Conservation (phyloP, 2,113 vertebrate genomes). For the Gadus chalcogrammus region DNA sequence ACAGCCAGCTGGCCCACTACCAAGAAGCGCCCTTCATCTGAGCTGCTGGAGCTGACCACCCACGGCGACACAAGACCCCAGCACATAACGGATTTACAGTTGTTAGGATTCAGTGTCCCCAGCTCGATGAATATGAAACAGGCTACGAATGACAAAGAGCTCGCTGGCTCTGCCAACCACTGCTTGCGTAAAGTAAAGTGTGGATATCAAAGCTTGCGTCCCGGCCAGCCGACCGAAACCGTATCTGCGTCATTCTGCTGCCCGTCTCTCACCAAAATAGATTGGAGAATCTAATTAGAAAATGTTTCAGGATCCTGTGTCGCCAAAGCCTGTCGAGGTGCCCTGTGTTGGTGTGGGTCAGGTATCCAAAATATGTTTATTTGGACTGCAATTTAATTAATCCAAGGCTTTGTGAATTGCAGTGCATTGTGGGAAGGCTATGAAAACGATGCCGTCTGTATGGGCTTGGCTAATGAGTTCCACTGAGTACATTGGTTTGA, state of each 20-base stretch:
- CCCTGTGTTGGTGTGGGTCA: slow-evolving; percentile 17
- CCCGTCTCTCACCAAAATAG: slow-evolving; percentile 14
- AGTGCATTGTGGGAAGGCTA: neutral
- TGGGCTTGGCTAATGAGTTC: neutral
- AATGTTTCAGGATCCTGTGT: slow-evolving; percentile 32
- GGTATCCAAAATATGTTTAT: slow-evolving; percentile 9
- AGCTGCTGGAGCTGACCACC: neutral
- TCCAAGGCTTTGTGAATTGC: neutral
- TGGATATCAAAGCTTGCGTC: neutral
- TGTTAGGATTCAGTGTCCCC: neutral
- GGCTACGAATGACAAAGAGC: slow-evolving; percentile 3
- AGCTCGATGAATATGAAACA: neutral
- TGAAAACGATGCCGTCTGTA: neutral
- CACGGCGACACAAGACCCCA: neutral
- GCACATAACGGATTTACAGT: neutral
- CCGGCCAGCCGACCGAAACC: slow-evolving; percentile 8
- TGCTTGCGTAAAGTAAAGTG: neutral
- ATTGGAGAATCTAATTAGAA: slow-evolving; percentile 16
- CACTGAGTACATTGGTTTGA: neutral
- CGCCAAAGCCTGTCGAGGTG: slow-evolving; percentile 9
- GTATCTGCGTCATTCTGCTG: neutral
- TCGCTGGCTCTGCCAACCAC: neutral
- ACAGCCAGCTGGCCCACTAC: neutral
- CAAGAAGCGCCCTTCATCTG: neutral
- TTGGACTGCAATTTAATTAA: neutral